Conservation (phyloP, 2,797 vertebrate genomes). For the Paedocypris micromegethes region DNA sequence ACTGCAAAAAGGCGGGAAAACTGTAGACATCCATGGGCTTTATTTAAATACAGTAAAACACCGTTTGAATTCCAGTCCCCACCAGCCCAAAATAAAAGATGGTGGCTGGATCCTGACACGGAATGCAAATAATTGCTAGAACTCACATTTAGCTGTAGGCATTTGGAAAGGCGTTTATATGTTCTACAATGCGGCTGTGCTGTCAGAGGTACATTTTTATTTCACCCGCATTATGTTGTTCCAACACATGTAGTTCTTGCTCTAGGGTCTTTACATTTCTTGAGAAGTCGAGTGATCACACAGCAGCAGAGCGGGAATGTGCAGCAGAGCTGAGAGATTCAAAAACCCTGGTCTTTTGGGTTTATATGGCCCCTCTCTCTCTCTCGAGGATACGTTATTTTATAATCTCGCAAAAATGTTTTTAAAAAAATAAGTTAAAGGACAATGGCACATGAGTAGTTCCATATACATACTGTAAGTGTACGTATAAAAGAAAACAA, state of each 20-base stretch:
- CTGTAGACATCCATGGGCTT: too few species aligned
- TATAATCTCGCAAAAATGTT: conserved; percentile 38
- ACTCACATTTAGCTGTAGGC: not conserved
- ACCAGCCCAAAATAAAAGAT: too few species aligned
- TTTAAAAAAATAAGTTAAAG: conserved; percentile 38
- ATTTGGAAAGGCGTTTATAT: not conserved
- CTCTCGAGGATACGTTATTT: conserved; percentile 55
- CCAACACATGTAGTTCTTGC: not conserved
- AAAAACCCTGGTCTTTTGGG: conserved; percentile 49
- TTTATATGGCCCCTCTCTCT: conserved; percentile 47
- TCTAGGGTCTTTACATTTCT: conserved; percentile 34
- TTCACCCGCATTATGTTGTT: not conserved
- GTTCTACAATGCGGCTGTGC: not conserved
- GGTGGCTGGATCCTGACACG: too few species aligned
- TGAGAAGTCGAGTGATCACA: conserved; percentile 40
- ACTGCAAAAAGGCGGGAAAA: too few species aligned
- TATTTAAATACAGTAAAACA: too few species aligned
- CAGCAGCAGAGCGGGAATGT: conserved; percentile 35
- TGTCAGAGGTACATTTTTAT: not conserved
- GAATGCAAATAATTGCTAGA: not conserved
- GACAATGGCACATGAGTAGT: conserved; percentile 43
- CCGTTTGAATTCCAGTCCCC: too few species aligned
- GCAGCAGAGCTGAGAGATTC: conserved; percentile 35
- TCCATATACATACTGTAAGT: conserved; percentile 37
- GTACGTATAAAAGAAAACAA: conserved; percentile 59